Conservation (phyloP, 2,797 vertebrate species). For the Kryptopterus vitreolus region DNA sequence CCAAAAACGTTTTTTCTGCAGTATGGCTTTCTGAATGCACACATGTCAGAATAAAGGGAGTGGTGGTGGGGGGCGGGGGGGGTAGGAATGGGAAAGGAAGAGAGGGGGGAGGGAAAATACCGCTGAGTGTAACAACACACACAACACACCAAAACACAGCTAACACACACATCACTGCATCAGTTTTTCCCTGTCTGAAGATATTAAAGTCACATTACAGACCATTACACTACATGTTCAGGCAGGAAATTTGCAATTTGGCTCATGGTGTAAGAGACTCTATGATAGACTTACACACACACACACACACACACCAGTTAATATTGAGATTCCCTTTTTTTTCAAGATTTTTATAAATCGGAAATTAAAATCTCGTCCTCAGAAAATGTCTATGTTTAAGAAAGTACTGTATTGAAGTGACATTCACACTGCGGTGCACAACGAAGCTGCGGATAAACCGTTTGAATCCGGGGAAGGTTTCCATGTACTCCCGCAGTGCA, state of each 20-base stretch:
- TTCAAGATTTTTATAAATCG: background rate
- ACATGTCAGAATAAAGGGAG: conserved; percentile 61
- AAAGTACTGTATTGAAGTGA: background rate
- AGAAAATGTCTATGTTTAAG: background rate
- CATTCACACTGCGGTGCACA: background rate
- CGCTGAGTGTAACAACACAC: conserved; percentile 9
- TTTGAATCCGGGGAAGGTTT: conserved; percentile 59
- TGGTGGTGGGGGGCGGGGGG: conserved; percentile 64
- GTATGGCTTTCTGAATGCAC: conserved; percentile 71
- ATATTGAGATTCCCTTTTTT: too few species aligned
- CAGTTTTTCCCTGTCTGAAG: conserved; percentile 63
- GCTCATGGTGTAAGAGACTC: background rate
- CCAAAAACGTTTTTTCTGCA: conserved; percentile 71
- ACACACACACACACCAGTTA: too few species aligned
- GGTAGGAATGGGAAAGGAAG: conserved; percentile 64
- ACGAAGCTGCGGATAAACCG: conserved; percentile 47
- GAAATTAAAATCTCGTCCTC: background rate
- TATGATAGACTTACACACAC: too few species aligned
- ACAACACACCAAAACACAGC: too few species aligned
- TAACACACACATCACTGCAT: conserved; percentile 46
- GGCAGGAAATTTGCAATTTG: conserved; percentile 22
- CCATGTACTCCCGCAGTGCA: conserved; percentile 52
- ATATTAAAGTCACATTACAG: conserved; percentile 49
- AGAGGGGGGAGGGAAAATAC: conserved; percentile 59
- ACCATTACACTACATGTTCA: too few species aligned